Evolutionary conservation across 1,140 invertebrate species (phyloP).

Genomic region (Zaprionus ghesquierei): DNA sequence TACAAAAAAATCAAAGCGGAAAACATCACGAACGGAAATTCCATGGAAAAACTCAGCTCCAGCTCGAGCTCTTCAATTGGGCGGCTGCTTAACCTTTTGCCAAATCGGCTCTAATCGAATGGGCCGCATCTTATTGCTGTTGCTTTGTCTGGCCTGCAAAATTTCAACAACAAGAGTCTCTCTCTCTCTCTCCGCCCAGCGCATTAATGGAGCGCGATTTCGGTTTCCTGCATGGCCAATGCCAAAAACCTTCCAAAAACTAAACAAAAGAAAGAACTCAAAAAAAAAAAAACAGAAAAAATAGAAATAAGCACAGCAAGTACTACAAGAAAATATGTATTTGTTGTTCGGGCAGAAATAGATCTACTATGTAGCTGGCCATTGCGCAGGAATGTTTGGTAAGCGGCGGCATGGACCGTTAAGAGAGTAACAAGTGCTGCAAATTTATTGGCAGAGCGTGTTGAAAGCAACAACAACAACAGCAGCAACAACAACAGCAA

Average conservation of each 20-base stretch:
- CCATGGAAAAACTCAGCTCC: slow-evolving; percentile 61
- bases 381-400: slow-evolving; percentile 71
- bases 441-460: slow-evolving; percentile 79
- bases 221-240: slow-evolving; percentile 65
- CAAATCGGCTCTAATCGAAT: slow-evolving; percentile 77
- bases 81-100: slow-evolving; percentile 75
- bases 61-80: slow-evolving; percentile 26
- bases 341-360: slow-evolving; percentile 77
- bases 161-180: slow-evolving; percentile 59
- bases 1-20: slow-evolving; percentile 46
- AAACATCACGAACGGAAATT: slow-evolving; percentile 76
- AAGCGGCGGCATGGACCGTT: slow-evolving; percentile 68
- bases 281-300: slow-evolving; percentile 27
- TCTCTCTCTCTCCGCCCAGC: slow-evolving; percentile 36
- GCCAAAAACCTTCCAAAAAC: slow-evolving; percentile 37
- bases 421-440: slow-evolving; percentile 77
- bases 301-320: slow-evolving; percentile 20
- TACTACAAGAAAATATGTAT: slow-evolving; percentile 67
- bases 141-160: slow-evolving; percentile 32
- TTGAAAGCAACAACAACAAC: slow-evolving; percentile 68
- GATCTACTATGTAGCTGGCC: slow-evolving; percentile 63
- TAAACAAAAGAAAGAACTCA: not conserved
- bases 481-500: slow-evolving; percentile 43
- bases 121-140: slow-evolving; percentile 59
- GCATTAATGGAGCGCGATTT: slow-evolving; percentile 74